Evolutionary conservation across 2,113 vertebrate genomes (phyloP).

Genomic region (Gymnogyps californianus): DNA sequence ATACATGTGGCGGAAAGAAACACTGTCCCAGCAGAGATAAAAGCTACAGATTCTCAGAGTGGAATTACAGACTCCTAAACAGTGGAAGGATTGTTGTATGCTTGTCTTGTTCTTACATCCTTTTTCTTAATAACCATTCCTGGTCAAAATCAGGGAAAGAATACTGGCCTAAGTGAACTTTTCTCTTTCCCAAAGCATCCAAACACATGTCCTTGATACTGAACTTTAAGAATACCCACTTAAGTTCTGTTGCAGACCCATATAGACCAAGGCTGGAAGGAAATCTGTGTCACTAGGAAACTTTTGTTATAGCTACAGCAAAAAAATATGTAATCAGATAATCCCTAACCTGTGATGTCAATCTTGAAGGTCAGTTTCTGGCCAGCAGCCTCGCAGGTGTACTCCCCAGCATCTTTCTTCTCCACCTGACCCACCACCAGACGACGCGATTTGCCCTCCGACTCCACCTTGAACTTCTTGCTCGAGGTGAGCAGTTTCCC

Average conservation of each 20-base stretch:
- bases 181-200: neutral
- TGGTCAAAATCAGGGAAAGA: neutral
- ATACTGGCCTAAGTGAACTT: neutral
- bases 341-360: constrained; percentile 60
- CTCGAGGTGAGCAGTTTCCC: constrained; percentile 76
- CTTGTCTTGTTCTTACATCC: neutral
- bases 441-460: constrained; percentile 64
- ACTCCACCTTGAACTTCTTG: constrained; percentile 67
- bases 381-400: constrained; percentile 74
- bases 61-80: neutral
- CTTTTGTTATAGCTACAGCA: neutral
- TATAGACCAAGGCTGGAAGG: neutral
- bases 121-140: neutral
- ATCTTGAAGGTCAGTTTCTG: constrained; percentile 76
- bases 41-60: neutral
- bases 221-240: neutral
- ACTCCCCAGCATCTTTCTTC: constrained; percentile 78
- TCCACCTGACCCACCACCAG: constrained; percentile 78
- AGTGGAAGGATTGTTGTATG: neutral
- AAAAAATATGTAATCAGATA: neutral
- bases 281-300: neutral
- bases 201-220: neutral
- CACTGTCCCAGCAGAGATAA: neutral
- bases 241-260: neutral
- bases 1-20: neutral